Conservation (phyloP, 2,797 vertebrate species). For the Meda fulgida region DNA sequence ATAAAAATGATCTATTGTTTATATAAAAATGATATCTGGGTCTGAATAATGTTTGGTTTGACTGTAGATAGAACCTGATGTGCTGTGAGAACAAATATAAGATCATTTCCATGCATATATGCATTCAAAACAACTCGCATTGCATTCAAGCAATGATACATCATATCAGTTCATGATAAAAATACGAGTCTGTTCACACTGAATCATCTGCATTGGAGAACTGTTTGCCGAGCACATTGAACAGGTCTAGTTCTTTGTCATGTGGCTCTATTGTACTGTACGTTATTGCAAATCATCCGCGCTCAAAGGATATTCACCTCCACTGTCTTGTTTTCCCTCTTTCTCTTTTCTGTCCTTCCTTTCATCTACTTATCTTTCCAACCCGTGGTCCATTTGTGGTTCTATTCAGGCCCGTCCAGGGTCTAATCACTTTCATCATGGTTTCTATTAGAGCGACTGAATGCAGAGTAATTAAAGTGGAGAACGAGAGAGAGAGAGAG, state of each 20-base stretch:
- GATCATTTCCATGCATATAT: constrained; percentile 46
- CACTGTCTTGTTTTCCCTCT: constrained; percentile 6
- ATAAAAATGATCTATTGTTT: too few species aligned
- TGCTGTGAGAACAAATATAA: constrained; percentile 71
- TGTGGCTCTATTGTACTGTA: constrained; percentile 8
- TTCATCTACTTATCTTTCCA: constrained; percentile 56
- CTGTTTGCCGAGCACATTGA: neutral
- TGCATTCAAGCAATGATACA: neutral
- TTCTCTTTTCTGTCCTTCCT: constrained; percentile 34
- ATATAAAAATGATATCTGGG: too few species aligned
- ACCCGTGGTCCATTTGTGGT: constrained; percentile 45
- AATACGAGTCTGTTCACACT: neutral
- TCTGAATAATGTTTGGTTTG: too few species aligned
- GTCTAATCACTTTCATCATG: constrained; percentile 83
- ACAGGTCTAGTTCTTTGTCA: neutral
- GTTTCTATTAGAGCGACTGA: constrained; percentile 83
- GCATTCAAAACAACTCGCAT: constrained; percentile 68
- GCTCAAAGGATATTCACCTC: constrained; percentile 19
- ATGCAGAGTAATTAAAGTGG: constrained; percentile 83
- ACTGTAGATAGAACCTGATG: constrained; percentile 17
- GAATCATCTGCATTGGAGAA: neutral
- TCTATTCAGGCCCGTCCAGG: constrained; percentile 64
- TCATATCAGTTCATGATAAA: neutral
- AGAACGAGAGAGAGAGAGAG: constrained; percentile 72
- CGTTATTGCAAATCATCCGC: constrained; percentile 10